Evolutionary conservation across 1,140 invertebrate genomes (phyloP).

Genomic region (Lanistes nyassanus): DNA sequence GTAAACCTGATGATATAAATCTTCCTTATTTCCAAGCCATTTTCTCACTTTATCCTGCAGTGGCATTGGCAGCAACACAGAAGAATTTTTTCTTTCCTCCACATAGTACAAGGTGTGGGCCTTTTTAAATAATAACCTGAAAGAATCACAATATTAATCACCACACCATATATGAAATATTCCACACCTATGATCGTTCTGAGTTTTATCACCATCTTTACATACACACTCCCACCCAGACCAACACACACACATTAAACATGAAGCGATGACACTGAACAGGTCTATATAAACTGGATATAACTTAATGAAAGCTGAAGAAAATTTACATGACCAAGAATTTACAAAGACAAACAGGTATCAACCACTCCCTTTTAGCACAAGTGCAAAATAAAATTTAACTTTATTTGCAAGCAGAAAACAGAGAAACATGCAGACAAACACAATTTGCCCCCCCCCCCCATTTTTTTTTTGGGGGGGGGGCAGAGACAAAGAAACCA

Average conservation of each 20-base stretch:
- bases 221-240: background rate
- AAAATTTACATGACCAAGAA: too few relatives aligned
- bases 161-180: background rate
- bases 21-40: conserved; percentile 55
- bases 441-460: too few relatives aligned
- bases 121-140: conserved; percentile 47
- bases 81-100: conserved; percentile 32
- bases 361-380: background rate
- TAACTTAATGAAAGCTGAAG: too few relatives aligned
- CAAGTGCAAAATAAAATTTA: background rate
- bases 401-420: too few relatives aligned
- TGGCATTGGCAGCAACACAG: conserved; percentile 40
- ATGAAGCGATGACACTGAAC: too few relatives aligned
- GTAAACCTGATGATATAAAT: conserved; percentile 49
- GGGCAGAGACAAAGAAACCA: too few relatives aligned
- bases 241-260: background rate
- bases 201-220: background rate
- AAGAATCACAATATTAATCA: conserved; percentile 7
- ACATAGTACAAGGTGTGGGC: conserved; percentile 46
- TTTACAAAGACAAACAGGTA: too few relatives aligned
- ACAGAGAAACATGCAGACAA: background rate
- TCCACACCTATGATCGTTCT: background rate
- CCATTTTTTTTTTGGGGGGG: too few relatives aligned
- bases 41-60: conserved; percentile 55
- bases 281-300: too few relatives aligned